A percentile compares a stretch with the other conserved stretches of the same genome.
Conservation (phyloP, 2,797 vertebrate genomes). For the Lutjanus campechanus region DNA sequence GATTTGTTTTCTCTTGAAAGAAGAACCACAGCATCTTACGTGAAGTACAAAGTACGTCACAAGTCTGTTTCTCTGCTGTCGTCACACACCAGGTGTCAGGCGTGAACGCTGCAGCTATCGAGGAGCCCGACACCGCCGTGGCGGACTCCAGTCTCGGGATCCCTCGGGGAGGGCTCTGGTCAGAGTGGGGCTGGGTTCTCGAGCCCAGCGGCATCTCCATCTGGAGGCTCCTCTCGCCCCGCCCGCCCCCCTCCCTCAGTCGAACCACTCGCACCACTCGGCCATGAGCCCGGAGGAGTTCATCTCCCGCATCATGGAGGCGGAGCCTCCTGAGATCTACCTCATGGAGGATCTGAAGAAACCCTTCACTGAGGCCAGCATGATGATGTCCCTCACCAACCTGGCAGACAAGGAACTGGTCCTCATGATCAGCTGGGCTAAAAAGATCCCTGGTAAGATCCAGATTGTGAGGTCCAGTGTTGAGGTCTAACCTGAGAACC, state of each 20-base stretch:
- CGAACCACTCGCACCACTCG: conserved; percentile 65
- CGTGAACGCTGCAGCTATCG: conserved; percentile 93
- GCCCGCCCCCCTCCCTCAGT: conserved; percentile 64
- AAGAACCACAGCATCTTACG: background rate
- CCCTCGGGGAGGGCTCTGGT: conserved; percentile 46
- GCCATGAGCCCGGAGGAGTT: conserved; percentile 91
- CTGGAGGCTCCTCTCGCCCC: conserved; percentile 70
- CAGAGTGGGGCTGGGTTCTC: conserved; percentile 55
- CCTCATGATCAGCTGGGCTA: conserved; percentile 93
- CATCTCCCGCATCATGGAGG: conserved; percentile 92
- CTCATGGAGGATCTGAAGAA: conserved; percentile 90
- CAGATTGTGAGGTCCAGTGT: background rate
- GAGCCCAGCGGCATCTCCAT: conserved; percentile 75
- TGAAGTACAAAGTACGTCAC: background rate
- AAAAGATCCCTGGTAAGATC: conserved; percentile 84
- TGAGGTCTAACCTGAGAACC: background rate
- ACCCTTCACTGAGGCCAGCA: conserved; percentile 94
- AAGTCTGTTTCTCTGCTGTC: background rate
- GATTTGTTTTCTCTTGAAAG: background rate
- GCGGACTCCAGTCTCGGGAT: conserved; percentile 76
- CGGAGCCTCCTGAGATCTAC: conserved; percentile 93
- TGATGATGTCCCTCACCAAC: conserved; percentile 99
- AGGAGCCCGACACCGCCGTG: conserved; percentile 86
- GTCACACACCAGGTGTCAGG: conserved; percentile 85
- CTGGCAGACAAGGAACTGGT: conserved; percentile 97